Evolutionary conservation across 2,113 vertebrate species (phyloP), one percentile per base, ranked within the genome.

Genomic region (Eurystomus gularis): DNA sequence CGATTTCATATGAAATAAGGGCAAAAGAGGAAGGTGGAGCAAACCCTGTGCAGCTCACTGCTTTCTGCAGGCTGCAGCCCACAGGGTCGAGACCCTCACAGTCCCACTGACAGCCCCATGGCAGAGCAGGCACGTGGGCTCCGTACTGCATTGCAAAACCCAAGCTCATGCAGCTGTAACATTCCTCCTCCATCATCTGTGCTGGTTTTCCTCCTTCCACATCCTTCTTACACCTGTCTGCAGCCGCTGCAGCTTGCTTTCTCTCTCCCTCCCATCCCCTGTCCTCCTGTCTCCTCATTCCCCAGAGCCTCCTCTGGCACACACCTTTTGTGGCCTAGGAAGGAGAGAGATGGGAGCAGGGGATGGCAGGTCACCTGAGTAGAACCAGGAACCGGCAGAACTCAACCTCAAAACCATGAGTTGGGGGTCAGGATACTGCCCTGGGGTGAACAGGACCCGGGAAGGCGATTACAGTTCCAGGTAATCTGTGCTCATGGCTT

Each of bases 51-150:
- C 52, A 66, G 70, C 16, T 46, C 1, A 0, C 21, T 82, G 42
- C 61, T 82, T 55, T 87, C 65, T 62, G 35, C 66, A 55, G 31
- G 25, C 57, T 52, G 46, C 57, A 29, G 1, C 46, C 40, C 52
- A 18, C 52, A 37, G 0, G 4, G 26, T n/a, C 0, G 1, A 8
- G 42, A 13, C 62, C 18, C 8, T 72, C 11, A 8, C 19, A 24
- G 15, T 48, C 57, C 31, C 75, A 49, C 33, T 4, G 29, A 17
- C 13, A 79, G 57, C 26, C 62, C n/a, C 0, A 0, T 0, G 0
- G 52, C 20, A 12, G 3, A 26, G 28, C 18, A 15, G 35, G 33
- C 39, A 9, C 1, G 7, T 12, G 26, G 37, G 44, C 39, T 76
- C 79, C 1, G 0, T 42, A n/a, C 35, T 35, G 42, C 25, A 31